Evolutionary conservation across 2,113 vertebrate genomes (phyloP).

Genomic region (Nasalis larvatus): DNA sequence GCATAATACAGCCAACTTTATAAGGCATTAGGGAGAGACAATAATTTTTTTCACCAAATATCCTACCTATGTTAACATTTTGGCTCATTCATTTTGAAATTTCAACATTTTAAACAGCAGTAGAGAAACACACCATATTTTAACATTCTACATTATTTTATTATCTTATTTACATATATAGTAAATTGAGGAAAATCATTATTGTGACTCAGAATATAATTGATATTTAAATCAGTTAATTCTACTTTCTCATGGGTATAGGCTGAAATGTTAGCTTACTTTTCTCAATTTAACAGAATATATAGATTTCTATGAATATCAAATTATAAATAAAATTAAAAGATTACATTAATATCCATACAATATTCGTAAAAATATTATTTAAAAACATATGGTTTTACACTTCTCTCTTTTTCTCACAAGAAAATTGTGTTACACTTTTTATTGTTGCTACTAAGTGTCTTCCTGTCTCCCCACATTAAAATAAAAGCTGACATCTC

Average conservation of each 20-base stretch:
- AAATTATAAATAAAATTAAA: neutral
- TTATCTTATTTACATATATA: neutral
- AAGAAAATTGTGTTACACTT: neutral
- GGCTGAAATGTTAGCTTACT: neutral
- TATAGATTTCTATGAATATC: neutral
- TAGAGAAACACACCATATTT: neutral
- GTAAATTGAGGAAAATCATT: neutral
- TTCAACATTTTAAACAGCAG: neutral
- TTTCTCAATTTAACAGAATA: neutral
- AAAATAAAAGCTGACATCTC: neutral
- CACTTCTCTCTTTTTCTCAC: neutral
- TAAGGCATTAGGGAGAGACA: neutral
- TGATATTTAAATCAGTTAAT: neutral
- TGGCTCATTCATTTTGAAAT: neutral
- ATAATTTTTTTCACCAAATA: rapidly evolving
- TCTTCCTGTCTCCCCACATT: neutral
- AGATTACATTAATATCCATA: neutral
- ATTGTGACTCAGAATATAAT: neutral
- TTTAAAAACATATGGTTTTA: neutral
- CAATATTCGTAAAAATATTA: neutral
- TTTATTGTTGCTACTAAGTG: neutral
- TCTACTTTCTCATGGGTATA: neutral
- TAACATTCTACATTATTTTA: neutral
- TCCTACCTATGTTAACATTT: neutral
- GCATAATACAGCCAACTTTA: neutral